Percentiles rank a stretch among this genome's conserved stretches.
Conservation (phyloP, 2,113 vertebrate genomes). For the Paralichthys olivaceus region DNA sequence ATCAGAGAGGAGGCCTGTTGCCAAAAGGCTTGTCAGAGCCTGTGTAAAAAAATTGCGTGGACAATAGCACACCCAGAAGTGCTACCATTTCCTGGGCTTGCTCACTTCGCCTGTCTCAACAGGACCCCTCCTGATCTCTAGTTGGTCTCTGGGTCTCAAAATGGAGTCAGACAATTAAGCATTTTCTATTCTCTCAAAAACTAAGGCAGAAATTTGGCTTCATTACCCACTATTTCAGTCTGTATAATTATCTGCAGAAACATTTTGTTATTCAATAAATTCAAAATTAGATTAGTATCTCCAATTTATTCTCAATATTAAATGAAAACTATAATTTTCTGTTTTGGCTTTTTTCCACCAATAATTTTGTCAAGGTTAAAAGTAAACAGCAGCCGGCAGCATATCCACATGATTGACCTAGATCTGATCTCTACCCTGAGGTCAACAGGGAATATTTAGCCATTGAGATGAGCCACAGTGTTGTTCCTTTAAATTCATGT, state of each 20-base stretch:
- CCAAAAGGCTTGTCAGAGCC: constrained; percentile 76
- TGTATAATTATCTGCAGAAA: not conserved
- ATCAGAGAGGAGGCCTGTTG: constrained; percentile 47
- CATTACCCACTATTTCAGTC: not conserved
- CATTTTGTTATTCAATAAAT: not conserved
- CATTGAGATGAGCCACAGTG: constrained; percentile 29
- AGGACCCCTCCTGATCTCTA: constrained; percentile 56
- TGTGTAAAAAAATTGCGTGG: constrained; percentile 67
- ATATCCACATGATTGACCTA: constrained; percentile 46
- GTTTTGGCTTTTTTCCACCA: constrained; percentile 5
- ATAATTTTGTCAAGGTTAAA: constrained; percentile 32
- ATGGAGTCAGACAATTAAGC: constrained; percentile 43
- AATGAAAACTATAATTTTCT: not conserved
- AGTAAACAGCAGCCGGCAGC: constrained; percentile 20
- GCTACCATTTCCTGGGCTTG: constrained; percentile 62
- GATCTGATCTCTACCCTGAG: constrained; percentile 47
- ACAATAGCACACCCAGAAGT: constrained; percentile 74
- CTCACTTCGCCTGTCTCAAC: constrained; percentile 73
- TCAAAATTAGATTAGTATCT: not conserved
- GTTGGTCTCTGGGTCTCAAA: constrained; percentile 43
- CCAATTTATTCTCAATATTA: not conserved
- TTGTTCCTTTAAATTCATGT: constrained; percentile 29
- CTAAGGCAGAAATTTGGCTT: not conserved
- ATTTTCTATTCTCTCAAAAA: not conserved
- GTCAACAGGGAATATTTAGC: constrained; percentile 50